A percentile compares a stretch with the other conserved stretches of the same genome.
phyloP scores from a whole-genome alignment of 1,140 invertebrate species.

The Cydia pomonella region DNA sequence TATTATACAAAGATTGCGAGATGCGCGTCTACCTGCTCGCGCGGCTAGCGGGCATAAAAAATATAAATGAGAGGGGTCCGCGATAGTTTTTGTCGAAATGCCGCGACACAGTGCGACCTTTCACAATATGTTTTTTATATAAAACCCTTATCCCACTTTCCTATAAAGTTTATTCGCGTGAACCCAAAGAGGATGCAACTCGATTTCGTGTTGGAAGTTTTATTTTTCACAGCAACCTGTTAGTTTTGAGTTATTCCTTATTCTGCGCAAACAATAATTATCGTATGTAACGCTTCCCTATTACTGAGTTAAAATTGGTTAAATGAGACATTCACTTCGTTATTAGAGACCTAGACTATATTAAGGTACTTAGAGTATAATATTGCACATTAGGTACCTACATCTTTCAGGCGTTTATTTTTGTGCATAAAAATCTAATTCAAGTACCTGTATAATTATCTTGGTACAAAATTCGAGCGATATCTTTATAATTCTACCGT shows the following conservation, averaged over 20 bases:
- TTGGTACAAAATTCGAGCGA: too few species aligned
- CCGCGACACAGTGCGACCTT: constrained; percentile 68
- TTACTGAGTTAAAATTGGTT: background rate
- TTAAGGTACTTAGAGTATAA: too few species aligned
- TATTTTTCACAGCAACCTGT: background rate
- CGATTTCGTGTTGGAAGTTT: constrained; percentile 22
- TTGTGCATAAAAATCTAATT: background rate
- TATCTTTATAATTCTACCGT: too few species aligned
- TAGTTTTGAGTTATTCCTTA: too few species aligned
- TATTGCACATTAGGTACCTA: background rate
- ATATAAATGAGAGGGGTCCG: constrained; percentile 69
- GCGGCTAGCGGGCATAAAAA: constrained; percentile 72
- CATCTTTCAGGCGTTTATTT: background rate
- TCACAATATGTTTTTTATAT: constrained; percentile 68
- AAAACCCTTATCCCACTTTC: constrained; percentile 71
- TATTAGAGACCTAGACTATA: too few species aligned
- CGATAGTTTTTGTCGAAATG: constrained; percentile 68
- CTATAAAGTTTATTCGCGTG: constrained; percentile 75
- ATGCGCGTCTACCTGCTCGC: constrained; percentile 68
- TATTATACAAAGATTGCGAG: constrained; percentile 62
- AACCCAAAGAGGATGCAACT: constrained; percentile 50
- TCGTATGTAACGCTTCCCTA: background rate
- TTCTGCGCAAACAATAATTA: too few species aligned
- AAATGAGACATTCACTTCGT: background rate
- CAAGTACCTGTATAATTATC: too few species aligned